Percentiles rank a stretch among this genome's conserved stretches.
phyloP scores from a whole-genome alignment of 2,797 vertebrate species.

The Sandelia bainsii region DNA sequence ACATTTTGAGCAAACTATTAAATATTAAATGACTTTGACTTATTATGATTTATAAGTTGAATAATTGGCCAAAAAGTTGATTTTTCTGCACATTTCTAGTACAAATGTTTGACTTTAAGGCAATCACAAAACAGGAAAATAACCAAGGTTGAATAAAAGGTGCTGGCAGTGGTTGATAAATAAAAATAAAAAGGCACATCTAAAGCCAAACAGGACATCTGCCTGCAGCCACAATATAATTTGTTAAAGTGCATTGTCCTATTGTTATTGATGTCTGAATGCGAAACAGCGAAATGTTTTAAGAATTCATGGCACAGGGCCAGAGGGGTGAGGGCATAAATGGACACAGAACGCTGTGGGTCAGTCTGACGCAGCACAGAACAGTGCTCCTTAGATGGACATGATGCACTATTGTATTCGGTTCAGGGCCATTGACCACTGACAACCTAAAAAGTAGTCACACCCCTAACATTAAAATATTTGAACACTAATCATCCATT shows the following conservation, averaged over 20 bases:
- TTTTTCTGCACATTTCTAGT: too few species aligned
- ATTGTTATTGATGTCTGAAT: conserved; percentile 12
- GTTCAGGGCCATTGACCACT: neutral
- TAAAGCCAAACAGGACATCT: conserved; percentile 9
- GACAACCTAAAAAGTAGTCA: neutral
- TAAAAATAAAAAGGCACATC: neutral
- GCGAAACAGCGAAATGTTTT: conserved; percentile 5
- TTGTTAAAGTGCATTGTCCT: neutral
- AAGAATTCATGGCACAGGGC: neutral
- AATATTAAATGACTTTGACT: too few species aligned
- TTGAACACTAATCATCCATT: neutral
- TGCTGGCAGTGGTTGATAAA: neutral
- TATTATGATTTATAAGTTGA: too few species aligned
- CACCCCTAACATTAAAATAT: neutral
- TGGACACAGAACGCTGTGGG: neutral
- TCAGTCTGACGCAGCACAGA: neutral
- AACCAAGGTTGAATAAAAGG: neutral
- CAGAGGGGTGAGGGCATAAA: neutral
- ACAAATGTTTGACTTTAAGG: too few species aligned
- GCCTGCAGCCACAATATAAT: conserved; percentile 10
- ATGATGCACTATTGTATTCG: neutral
- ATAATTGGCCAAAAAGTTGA: too few species aligned
- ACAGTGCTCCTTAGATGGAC: neutral
- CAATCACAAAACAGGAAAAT: conserved; percentile 5
- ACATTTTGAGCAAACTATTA: neutral